These are phyloP conservation scores for Tokudaia tokunoshimensis DNA, from an alignment of 2,797 vertebrate genomes.

Conservation along the genomic window DNA sequence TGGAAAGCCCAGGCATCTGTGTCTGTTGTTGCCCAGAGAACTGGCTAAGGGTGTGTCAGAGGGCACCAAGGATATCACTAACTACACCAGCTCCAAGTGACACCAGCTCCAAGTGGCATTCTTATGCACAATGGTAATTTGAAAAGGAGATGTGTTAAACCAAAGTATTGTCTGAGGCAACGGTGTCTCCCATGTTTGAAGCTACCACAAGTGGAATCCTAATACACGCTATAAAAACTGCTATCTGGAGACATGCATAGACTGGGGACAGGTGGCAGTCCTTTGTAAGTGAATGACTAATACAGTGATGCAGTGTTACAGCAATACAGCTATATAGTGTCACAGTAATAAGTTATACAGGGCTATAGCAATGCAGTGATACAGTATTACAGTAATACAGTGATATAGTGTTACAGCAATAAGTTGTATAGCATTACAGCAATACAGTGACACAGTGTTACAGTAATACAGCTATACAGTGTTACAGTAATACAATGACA, in stretches of 20 bases:
- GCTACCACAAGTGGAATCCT: background rate
- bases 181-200: background rate
- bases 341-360: too few relatives aligned
- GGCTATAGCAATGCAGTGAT: too few relatives aligned
- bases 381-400: too few relatives aligned
- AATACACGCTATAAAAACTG: background rate
- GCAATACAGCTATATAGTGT: too few relatives aligned
- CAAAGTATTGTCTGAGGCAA: background rate
- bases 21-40: conserved; percentile 89
- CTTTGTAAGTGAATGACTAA: background rate
- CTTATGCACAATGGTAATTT: background rate
- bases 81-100: conserved; percentile 93
- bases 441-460: too few relatives aligned
- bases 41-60: conserved; percentile 92
- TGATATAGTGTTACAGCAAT: too few relatives aligned
- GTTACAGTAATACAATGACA: too few relatives aligned
- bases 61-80: conserved; percentile 93
- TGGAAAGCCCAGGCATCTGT: conserved; percentile 87
- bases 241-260: background rate
- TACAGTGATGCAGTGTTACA: too few relatives aligned
- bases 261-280: background rate
- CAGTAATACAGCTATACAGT: too few relatives aligned
- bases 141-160: background rate
- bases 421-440: background rate
- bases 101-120: conserved; percentile 86